Percentiles rank a stretch among this genome's conserved stretches.
phyloP scores from a whole-genome alignment of 2,888 invertebrate species.

The Diplazon laetatorius region DNA sequence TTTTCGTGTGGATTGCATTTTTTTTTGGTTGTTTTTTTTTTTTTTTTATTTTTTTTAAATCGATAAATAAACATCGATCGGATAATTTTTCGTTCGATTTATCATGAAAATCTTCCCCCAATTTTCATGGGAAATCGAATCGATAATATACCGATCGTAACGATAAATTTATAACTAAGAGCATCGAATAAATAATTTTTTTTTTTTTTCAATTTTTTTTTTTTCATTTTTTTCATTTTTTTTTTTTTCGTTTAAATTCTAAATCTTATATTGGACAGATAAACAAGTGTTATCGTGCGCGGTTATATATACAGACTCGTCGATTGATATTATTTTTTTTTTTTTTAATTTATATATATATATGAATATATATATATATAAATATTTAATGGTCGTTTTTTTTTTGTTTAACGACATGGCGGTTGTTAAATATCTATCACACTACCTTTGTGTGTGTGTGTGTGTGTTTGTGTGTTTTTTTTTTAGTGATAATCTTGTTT shows the following conservation, averaged over 20 bases:
- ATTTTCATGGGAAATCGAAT: conserved; percentile 76
- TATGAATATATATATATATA: too few species aligned
- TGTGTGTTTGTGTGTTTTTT: conserved; percentile 26
- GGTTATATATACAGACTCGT: conserved; percentile 19
- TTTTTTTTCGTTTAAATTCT: not conserved
- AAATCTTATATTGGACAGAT: conserved; percentile 51
- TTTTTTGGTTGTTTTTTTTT: too few species aligned
- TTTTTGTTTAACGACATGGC: conserved; percentile 3
- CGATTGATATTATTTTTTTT: not conserved
- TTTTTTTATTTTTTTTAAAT: too few species aligned
- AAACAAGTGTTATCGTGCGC: conserved; percentile 43
- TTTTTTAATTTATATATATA: too few species aligned
- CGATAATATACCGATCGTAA: too few species aligned
- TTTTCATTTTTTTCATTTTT: too few species aligned
- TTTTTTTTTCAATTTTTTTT: too few species aligned
- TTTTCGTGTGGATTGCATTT: too few species aligned
- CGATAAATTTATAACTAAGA: too few species aligned
- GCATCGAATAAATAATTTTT: too few species aligned
- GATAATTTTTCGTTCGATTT: conserved; percentile 70
- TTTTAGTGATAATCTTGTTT: conserved; percentile 52
- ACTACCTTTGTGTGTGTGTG: not conserved
- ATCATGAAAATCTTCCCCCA: conserved; percentile 80
- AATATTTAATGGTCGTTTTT: conserved; percentile 1
- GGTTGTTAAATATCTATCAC: not conserved
- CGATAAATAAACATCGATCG: too few species aligned